A percentile compares a stretch with the other conserved stretches of the same genome.
Evolutionary conservation across 2,113 vertebrate species (phyloP).

Genomic region (Callithrix jacchus): DNA sequence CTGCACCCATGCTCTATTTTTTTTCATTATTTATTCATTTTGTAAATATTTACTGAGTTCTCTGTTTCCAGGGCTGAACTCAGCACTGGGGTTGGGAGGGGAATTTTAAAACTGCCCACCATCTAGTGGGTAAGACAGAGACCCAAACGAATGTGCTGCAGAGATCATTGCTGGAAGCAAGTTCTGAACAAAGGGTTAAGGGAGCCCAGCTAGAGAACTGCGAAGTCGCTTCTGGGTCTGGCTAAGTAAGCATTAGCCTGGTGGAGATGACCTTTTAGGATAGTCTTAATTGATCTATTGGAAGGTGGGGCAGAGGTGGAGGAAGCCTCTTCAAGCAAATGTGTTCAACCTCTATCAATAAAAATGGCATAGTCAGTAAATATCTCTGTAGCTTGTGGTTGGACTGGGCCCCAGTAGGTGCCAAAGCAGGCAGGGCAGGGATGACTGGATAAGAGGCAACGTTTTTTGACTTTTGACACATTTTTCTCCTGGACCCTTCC

Average conservation of each 20-base stretch:
- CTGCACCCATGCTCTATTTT: not conserved
- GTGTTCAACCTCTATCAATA: not conserved
- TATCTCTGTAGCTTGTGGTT: not conserved
- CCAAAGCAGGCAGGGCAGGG: not conserved
- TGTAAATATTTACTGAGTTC: conserved; percentile 12
- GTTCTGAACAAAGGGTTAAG: not conserved
- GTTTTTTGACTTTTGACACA: not conserved
- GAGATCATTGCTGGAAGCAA: not conserved
- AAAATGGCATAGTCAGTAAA: not conserved
- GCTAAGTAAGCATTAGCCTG: not conserved
- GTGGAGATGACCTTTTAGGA: not conserved
- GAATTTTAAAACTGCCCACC: not conserved
- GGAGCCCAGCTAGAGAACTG: not conserved
- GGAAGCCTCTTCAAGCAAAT: not conserved
- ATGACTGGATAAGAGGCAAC: not conserved
- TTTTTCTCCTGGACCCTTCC: not conserved
- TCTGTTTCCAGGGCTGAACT: not conserved
- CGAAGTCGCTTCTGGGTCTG: not conserved
- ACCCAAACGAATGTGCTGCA: not conserved
- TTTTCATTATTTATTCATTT: not conserved
- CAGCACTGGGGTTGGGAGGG: not conserved
- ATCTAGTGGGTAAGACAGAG: not conserved
- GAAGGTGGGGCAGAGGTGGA: not conserved
- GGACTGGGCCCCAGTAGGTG: not conserved
- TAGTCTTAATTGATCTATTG: not conserved